Evolutionary conservation across 64 coral and sea anemone species (phyloP).

Genomic region (Platygyra sinensis): DNA sequence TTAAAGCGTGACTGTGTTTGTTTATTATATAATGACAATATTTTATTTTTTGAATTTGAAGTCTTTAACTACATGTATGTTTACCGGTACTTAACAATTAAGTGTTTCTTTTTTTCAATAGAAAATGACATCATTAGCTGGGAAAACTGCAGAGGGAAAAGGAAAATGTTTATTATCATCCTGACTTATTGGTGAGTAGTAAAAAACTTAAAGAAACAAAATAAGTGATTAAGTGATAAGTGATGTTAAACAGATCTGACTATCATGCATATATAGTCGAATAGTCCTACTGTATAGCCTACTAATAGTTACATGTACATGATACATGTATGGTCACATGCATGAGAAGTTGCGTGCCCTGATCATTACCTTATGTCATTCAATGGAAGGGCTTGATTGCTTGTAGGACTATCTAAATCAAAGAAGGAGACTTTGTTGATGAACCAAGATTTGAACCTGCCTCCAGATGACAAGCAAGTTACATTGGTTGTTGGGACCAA

Average conservation of each 20-base stretch:
- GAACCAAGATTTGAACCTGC: constrained; percentile 54
- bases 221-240: no score
- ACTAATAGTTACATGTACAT: no score
- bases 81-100: no score
- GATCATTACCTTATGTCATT: no score
- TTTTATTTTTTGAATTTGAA: not conserved
- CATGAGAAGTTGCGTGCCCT: no score
- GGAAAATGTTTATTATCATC: constrained; percentile 94
- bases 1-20: no score
- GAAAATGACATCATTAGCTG: constrained; percentile 77
- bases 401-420: constrained; percentile 68
- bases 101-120: constrained; percentile 29
- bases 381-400: no score
- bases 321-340: not conserved
- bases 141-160: constrained; percentile 85
- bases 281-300: no score
- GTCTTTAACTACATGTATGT: not conserved
- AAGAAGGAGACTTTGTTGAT: constrained; percentile 65
- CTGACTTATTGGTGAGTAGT: constrained; percentile 76
- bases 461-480: constrained; percentile 71
- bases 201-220: no score
- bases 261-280: not conserved
- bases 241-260: not conserved
- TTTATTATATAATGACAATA: no score
- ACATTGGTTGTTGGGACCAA: constrained; percentile 60